Conservation (phyloP, 2,888 invertebrate species). For the Pterobdella sp. region DNA sequence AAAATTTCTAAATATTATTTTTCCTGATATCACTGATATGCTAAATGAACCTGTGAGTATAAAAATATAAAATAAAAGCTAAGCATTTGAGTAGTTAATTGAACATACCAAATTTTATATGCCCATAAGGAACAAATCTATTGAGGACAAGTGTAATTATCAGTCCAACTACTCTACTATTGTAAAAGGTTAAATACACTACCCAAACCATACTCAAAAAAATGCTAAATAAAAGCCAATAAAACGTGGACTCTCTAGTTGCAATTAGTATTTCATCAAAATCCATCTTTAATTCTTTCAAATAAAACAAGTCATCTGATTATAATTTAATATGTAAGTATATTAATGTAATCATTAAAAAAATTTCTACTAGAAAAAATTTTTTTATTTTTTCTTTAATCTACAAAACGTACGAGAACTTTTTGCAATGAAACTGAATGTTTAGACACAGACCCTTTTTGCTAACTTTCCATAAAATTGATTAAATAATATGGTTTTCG, state of each 20-base stretch:
- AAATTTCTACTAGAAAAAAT: too few species aligned
- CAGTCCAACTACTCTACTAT: constrained; percentile 81
- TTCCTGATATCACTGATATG: constrained; percentile 88
- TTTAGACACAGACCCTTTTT: too few species aligned
- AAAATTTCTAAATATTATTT: constrained; percentile 94
- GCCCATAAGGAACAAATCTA: constrained; percentile 71
- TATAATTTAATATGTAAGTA: too few species aligned
- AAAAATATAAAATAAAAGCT: constrained; percentile 54
- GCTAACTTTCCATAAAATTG: too few species aligned
- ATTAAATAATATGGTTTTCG: too few species aligned
- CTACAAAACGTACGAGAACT: too few species aligned
- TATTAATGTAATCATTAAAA: too few species aligned
- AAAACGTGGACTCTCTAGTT: constrained; percentile 33
- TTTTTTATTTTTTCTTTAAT: too few species aligned
- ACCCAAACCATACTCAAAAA: constrained; percentile 67
- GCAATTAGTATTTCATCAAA: too few species aligned
- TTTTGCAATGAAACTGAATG: too few species aligned
- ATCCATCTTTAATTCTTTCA: too few species aligned
- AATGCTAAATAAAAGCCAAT: constrained; percentile 38
- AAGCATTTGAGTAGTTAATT: constrained; percentile 60
- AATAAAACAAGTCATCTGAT: too few species aligned
- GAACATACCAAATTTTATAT: constrained; percentile 66
- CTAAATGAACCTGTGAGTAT: constrained; percentile 75
- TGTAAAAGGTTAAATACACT: constrained; percentile 87
- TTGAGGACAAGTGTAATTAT: constrained; percentile 80